phyloP scores from a whole-genome alignment of 2,113 vertebrate genomes.

The Sterrhoptilus dennistouni region DNA sequence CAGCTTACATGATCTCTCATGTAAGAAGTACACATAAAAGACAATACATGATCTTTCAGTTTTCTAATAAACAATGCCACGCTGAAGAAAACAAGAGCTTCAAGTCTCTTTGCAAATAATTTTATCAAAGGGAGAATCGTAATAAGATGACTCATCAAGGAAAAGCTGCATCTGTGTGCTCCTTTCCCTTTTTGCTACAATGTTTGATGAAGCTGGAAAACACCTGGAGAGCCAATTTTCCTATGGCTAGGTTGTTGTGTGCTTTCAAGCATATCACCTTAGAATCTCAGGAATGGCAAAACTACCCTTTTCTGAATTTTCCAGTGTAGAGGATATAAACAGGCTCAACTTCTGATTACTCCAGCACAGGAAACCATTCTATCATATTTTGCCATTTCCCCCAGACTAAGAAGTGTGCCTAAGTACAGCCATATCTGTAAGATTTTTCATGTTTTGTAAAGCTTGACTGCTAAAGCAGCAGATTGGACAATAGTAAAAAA shows the following conservation, averaged over 20 bases:
- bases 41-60: neutral
- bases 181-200: neutral
- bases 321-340: neutral
- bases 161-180: neutral
- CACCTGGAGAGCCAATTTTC: neutral
- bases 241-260: neutral
- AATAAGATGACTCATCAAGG: neutral
- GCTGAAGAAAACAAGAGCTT: neutral
- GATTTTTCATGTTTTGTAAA: neutral
- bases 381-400: neutral
- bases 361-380: neutral
- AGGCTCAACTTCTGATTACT: neutral
- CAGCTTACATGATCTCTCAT: neutral
- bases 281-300: neutral
- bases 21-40: neutral
- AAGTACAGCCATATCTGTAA: neutral
- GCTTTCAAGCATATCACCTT: neutral
- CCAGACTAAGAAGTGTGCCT: neutral
- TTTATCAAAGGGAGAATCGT: neutral
- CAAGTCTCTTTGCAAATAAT: neutral
- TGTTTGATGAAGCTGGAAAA: neutral
- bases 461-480: neutral
- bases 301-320: neutral
- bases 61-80: neutral
- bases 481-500: neutral